These are phyloP conservation scores for Chroicocephalus ridibundus DNA, from an alignment of 2,113 vertebrate genomes.

Conservation along the genomic window DNA sequence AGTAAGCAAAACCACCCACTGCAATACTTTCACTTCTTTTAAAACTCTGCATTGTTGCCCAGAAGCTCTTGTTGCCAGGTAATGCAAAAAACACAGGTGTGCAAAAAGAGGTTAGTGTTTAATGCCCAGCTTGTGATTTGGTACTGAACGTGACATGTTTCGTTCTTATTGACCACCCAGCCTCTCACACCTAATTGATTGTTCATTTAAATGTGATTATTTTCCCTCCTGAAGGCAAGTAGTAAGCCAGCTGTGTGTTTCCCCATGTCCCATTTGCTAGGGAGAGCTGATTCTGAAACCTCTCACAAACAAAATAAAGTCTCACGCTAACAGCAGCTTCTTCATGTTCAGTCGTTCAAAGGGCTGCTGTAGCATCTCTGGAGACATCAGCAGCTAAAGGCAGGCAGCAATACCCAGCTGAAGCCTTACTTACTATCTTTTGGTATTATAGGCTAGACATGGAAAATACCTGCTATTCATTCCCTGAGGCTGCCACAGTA, in stretches of 20 bases:
- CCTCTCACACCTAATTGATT: conserved; percentile 15
- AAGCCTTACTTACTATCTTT: background rate
- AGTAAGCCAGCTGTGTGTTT: background rate
- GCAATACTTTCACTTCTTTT: conserved; percentile 11
- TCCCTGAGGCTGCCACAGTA: background rate
- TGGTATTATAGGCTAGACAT: background rate
- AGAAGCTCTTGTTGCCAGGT: conserved; percentile 24
- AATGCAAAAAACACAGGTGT: conserved; percentile 40
- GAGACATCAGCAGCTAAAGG: background rate
- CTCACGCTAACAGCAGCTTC: accelerated
- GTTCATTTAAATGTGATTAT: conserved; percentile 11
- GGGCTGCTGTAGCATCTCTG: background rate
- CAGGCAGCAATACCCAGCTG: background rate
- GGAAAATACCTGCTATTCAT: background rate
- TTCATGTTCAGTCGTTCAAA: background rate
- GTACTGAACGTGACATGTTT: background rate
- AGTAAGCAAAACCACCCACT: background rate
- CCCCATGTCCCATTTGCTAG: background rate
- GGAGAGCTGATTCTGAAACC: background rate
- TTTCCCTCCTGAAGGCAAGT: conserved; percentile 21
- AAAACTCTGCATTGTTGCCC: background rate
- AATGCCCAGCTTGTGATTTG: background rate
- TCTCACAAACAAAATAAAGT: background rate
- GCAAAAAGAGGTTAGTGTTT: background rate
- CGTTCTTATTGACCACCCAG: background rate